These are phyloP conservation scores for Timema cristinae DNA, from an alignment of 2,888 invertebrate genomes.

Conservation along the genomic window DNA sequence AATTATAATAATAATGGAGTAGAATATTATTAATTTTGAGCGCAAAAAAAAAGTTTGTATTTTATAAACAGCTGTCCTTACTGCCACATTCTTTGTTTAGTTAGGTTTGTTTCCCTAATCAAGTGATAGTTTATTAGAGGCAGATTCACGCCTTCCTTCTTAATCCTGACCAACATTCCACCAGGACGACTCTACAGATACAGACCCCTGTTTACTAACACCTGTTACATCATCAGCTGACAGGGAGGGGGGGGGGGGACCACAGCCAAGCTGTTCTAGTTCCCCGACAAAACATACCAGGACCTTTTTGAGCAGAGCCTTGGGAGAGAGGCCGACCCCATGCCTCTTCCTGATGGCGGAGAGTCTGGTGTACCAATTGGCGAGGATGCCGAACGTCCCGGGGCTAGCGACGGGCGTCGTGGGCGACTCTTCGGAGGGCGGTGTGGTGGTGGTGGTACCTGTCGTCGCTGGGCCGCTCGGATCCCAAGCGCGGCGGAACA, in stretches of 20 bases:
- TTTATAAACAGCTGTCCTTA: too few relatives aligned
- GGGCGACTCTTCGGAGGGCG: conserved; percentile 21
- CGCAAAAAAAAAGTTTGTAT: too few relatives aligned
- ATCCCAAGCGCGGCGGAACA: conserved; percentile 31
- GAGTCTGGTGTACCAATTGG: conserved; percentile 43
- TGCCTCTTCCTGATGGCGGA: conserved; percentile 43
- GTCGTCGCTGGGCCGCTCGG: conserved; percentile 20
- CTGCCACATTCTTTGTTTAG: too few relatives aligned
- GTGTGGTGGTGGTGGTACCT: conserved; percentile 35
- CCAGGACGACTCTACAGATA: too few relatives aligned
- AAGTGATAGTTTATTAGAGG: too few relatives aligned
- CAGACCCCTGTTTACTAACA: too few relatives aligned
- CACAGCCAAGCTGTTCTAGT: not conserved
- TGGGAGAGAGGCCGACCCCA: conserved; percentile 25
- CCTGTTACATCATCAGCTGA: too few relatives aligned
- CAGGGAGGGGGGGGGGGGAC: not conserved
- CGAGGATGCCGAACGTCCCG: conserved; percentile 35
- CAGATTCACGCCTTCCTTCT: too few relatives aligned
- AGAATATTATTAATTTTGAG: too few relatives aligned
- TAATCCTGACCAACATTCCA: too few relatives aligned
- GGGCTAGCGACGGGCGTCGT: conserved; percentile 10
- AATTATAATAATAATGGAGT: too few relatives aligned
- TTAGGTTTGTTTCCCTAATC: too few relatives aligned
- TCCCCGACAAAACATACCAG: conserved; percentile 21
- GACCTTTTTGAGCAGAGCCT: conserved; percentile 15